Evolutionary conservation across 2,888 invertebrate genomes (phyloP).

Genomic region (Thumatha senex): DNA sequence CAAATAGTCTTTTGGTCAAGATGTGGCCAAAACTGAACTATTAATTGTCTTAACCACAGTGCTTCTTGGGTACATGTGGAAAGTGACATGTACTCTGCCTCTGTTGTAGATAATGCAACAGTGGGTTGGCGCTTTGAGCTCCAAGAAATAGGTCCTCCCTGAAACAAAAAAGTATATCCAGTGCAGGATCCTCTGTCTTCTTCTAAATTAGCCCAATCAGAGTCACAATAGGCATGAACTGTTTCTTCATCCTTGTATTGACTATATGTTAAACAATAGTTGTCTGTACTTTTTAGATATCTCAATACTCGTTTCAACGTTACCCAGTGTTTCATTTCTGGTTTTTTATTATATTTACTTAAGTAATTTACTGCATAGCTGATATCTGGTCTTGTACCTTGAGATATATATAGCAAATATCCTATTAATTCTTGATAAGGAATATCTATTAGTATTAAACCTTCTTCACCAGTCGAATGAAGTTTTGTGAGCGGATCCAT

Average conservation of each 20-base stretch:
- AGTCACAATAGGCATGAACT: too few relatives aligned
- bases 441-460: conserved; percentile 3
- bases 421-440: conserved; percentile 20
- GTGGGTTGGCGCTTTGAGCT: conserved; percentile 27
- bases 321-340: conserved; percentile 8
- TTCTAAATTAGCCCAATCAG: too few relatives aligned
- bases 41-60: too few relatives aligned
- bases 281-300: neutral
- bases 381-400: conserved; percentile 16
- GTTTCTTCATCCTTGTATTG: too few relatives aligned
- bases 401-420: conserved; percentile 21
- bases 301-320: conserved; percentile 26
- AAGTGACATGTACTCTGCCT: conserved; percentile 34
- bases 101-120: conserved; percentile 9
- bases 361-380: conserved; percentile 15
- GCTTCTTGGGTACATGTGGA: conserved; percentile 7
- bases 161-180: conserved; percentile 34
- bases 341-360: conserved; percentile 23
- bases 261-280: conserved; percentile 10
- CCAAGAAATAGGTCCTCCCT: conserved; percentile 39
- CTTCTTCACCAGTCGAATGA: neutral
- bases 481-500: neutral
- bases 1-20: too few relatives aligned
- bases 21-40: too few relatives aligned
- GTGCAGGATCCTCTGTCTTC: conserved; percentile 5